These are phyloP conservation scores for Antennarius striatus DNA, from an alignment of 2,113 vertebrate species.

Conservation along the genomic window DNA sequence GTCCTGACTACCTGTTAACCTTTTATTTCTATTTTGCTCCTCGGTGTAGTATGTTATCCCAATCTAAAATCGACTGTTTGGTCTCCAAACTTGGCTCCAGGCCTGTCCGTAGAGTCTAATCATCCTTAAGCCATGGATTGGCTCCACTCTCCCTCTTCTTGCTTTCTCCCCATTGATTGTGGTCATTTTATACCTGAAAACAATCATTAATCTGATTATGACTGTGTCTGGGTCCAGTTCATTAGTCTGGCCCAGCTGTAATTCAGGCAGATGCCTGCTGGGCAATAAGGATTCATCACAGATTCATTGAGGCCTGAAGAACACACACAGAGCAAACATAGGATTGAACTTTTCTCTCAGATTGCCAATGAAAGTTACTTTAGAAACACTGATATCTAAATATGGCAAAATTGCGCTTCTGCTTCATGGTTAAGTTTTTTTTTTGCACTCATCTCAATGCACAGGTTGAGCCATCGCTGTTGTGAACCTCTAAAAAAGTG, in stretches of 20 bases:
- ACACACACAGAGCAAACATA: conserved; percentile 45
- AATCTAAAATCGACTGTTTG: conserved; percentile 41
- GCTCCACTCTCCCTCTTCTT: conserved; percentile 34
- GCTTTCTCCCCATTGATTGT: conserved; percentile 69
- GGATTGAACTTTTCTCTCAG: background rate
- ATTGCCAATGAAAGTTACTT: conserved; percentile 10
- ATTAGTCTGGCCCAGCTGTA: conserved; percentile 75
- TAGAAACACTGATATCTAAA: background rate
- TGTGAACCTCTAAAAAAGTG: too few relatives aligned
- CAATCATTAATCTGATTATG: conserved; percentile 78
- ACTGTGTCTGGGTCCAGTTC: conserved; percentile 72
- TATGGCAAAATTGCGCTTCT: background rate
- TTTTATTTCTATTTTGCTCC: conserved; percentile 44
- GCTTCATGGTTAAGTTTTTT: too few relatives aligned
- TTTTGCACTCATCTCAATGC: too few relatives aligned
- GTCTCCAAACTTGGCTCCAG: conserved; percentile 63
- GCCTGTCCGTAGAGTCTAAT: conserved; percentile 54
- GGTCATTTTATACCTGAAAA: conserved; percentile 74
- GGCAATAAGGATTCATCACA: conserved; percentile 75
- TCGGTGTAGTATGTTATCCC: conserved; percentile 20
- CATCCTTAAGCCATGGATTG: conserved; percentile 47
- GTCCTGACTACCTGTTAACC: conserved; percentile 12
- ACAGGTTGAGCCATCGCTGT: too few relatives aligned
- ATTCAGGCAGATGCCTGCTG: conserved; percentile 71
- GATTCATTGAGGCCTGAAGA: conserved; percentile 75